These are phyloP conservation scores for Phymorhynchus buccinoides DNA, from an alignment of 1,140 invertebrate species.

Conservation along the genomic window DNA sequence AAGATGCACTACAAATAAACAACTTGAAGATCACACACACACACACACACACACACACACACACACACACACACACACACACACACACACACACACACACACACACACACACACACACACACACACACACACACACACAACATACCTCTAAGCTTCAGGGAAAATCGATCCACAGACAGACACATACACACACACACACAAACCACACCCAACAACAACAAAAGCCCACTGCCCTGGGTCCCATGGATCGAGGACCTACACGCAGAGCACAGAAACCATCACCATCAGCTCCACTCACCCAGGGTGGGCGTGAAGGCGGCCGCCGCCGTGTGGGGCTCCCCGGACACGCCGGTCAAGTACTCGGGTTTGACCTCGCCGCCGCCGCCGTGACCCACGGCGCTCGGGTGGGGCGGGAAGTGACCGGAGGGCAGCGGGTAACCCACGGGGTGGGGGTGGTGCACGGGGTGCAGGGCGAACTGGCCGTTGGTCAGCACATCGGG, in stretches of 20 bases:
- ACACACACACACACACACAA: constrained; percentile 1
- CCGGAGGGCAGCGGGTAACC: neutral
- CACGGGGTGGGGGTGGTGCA: neutral
- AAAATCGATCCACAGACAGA: neutral
- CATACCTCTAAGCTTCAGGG: no score
- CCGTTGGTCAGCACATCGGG: neutral
- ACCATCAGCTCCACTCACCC: constrained; percentile 33
- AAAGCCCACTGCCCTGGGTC: no score
- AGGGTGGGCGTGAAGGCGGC: constrained; percentile 42
- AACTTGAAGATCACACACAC: no score
- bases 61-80: no score
- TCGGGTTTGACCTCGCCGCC: constrained; percentile 38
- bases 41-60: no score
- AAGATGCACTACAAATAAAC: no score
- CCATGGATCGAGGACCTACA: neutral
- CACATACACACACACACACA: neutral
- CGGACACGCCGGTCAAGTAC: constrained; percentile 31
- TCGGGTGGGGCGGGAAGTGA: neutral
- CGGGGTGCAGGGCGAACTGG: constrained; percentile 28
- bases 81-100: constrained; percentile 15
- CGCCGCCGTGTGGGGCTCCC: constrained; percentile 32
- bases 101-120: neutral
- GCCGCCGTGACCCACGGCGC: neutral
- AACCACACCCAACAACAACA: neutral
- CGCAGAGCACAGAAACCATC: no score